Evolutionary conservation across 23 tunicate species (phyloP).

Genomic region (Styela clava): DNA sequence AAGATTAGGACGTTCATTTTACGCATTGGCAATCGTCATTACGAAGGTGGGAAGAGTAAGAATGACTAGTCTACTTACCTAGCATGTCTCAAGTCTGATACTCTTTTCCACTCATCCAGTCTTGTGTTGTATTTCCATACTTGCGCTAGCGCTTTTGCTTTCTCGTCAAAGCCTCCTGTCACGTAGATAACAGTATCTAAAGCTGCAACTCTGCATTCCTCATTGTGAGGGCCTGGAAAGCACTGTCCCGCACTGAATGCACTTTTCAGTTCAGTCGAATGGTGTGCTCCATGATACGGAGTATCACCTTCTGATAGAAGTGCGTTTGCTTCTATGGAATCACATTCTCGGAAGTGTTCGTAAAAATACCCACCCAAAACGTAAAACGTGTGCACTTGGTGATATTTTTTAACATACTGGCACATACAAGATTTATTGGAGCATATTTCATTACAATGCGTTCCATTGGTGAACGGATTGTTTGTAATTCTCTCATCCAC

Average conservation of each 20-base stretch:
- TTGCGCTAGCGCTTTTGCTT: slow-evolving; percentile 13
- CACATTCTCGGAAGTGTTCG: not conserved
- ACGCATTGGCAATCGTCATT: no score
- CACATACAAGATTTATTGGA: not conserved
- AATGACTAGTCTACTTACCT: slow-evolving; percentile 29
- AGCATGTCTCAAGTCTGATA: slow-evolving; percentile 23
- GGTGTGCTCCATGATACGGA: not conserved
- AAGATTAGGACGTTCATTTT: no score
- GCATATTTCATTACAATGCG: not conserved
- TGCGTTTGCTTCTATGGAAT: not conserved
- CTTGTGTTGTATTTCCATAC: slow-evolving; percentile 56
- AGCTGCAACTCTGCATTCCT: slow-evolving; percentile 34
- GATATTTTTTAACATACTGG: not conserved
- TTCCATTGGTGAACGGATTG: not conserved
- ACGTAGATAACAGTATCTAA: slow-evolving; percentile 32
- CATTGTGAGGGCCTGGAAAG: slow-evolving; percentile 30
- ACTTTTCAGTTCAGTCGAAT: not conserved
- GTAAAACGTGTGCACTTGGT: not conserved
- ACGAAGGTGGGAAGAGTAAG: no score
- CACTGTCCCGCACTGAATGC: no score
- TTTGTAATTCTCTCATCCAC: not conserved
- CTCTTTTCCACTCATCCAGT: slow-evolving; percentile 30
- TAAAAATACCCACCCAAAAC: slow-evolving; percentile 12
- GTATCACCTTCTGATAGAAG: not conserved
- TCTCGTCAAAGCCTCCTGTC: slow-evolving; percentile 39